Evolutionary conservation across 2,797 vertebrate species (phyloP).

Genomic region (Dipus sagitta): DNA sequence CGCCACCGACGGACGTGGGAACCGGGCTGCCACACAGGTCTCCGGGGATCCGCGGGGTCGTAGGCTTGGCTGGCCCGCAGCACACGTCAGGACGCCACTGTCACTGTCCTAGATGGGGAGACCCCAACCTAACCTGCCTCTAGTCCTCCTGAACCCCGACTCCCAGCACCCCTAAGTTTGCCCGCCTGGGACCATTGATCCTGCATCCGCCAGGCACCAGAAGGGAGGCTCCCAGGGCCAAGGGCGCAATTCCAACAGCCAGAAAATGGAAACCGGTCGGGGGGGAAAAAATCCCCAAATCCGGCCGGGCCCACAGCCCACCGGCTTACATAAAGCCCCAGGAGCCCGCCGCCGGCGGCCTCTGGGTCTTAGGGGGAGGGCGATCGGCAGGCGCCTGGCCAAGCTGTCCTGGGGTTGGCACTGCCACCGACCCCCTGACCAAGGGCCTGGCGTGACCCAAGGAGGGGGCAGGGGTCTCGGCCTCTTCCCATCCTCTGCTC

Average conservation of each 20-base stretch:
- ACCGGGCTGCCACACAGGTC: not conserved
- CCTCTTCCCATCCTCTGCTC: constrained; percentile 82
- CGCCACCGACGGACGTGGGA: constrained; percentile 55
- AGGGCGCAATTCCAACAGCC: constrained; percentile 75
- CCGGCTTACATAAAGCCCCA: constrained; percentile 88
- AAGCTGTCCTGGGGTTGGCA: constrained; percentile 82
- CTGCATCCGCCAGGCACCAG: constrained; percentile 35
- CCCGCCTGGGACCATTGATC: not conserved
- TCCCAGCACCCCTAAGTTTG: not conserved
- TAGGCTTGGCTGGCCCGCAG: not conserved
- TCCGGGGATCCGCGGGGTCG: not conserved
- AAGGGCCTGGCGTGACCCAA: constrained; percentile 73
- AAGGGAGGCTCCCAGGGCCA: constrained; percentile 51
- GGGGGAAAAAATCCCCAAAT: constrained; percentile 74
- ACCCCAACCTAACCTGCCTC: not conserved
- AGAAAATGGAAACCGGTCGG: constrained; percentile 77
- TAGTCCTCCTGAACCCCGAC: not conserved
- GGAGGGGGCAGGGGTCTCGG: constrained; percentile 75
- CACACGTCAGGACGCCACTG: not conserved
- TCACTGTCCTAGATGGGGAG: not conserved
- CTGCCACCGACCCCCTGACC: constrained; percentile 70
- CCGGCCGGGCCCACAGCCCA: constrained; percentile 84
- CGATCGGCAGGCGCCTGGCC: constrained; percentile 83
- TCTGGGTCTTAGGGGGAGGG: constrained; percentile 78
- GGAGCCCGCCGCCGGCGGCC: constrained; percentile 75